Conservation (phyloP, 2,888 invertebrate genomes). For the Schizaphis graminum region DNA sequence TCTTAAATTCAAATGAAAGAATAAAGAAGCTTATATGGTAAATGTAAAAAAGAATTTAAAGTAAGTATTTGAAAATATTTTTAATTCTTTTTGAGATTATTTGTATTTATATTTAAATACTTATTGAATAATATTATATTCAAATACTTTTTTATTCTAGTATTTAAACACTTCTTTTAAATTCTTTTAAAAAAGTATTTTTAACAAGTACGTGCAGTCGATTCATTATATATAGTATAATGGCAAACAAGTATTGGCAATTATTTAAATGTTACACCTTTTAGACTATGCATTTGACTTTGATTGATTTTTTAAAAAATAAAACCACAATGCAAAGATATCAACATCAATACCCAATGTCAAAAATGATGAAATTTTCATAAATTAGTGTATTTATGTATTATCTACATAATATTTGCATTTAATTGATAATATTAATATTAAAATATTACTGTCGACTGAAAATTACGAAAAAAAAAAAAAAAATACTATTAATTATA, state of each 20-base stretch:
- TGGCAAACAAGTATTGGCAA: not conserved
- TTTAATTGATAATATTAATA: not conserved
- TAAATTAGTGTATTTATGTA: not conserved
- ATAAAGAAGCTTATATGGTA: not conserved
- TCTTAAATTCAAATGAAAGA: not conserved
- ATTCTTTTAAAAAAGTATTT: not conserved
- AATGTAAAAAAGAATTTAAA: not conserved
- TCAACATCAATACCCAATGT: too few relatives aligned
- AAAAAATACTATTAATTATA: not conserved
- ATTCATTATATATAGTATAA: not conserved
- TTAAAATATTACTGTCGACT: not conserved
- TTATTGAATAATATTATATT: not conserved
- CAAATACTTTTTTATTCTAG: not conserved
- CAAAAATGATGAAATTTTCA: not conserved
- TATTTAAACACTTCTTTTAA: not conserved
- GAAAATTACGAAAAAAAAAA: not conserved
- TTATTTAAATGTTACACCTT: not conserved
- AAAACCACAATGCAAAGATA: not conserved
- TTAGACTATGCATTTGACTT: not conserved
- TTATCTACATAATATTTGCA: not conserved
- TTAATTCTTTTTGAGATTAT: not conserved
- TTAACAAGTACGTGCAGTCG: not conserved
- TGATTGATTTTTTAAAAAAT: not conserved
- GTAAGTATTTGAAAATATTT: not conserved
- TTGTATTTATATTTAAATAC: not conserved